Evolutionary conservation across 1,140 invertebrate species (phyloP), one percentile per base, ranked within the genome.

Genomic region (Lerema accius): DNA sequence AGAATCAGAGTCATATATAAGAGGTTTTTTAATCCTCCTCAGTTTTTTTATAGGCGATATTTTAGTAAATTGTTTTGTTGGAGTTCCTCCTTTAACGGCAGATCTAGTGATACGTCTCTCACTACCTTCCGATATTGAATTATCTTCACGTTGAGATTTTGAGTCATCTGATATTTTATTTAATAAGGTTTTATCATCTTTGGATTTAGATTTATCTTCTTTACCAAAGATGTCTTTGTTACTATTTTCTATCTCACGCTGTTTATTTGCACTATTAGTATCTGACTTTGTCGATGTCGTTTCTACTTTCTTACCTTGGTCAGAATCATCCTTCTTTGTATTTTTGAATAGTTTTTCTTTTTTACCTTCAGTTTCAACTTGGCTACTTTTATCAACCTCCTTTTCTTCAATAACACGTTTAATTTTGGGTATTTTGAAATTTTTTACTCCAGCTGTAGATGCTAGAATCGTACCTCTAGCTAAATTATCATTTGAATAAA

Each of bases 341-440:
- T 46, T 37, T 19, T 23, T 46, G 0, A 15, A 6, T 3, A 4
- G 0, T 16, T 14, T 16, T 15, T 58, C 28, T 19, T 58, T 35
- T 19, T 46, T 59, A 37, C 40, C 10, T 37, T 65, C 28, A 43
- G 10, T 53, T 49, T 53, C 40, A 14, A 49, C 13, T 65, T n/a
- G 48, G 7, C 3, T 32, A 14, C 28, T 13, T 45, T 63, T 72
- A 23, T 62, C 67, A 35, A 10, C 55, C 58, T 63, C 42, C 13
- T 45, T 67, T 65, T 77, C 73, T 40, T 77, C 63, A 50, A 32
- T 48, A 13, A 61, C 40, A 9, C 88, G 86, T 76, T 92, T 93
- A 28, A 93, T 92, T 83, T 94, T 94, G 0, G 94, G 94, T 64
- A 94, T 94, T 81, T 92, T 93, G 60, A 94, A 94, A 49, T 93